A percentile compares a stretch with the other conserved stretches of the same genome.
Evolutionary conservation across 2,113 vertebrate genomes (phyloP).

Genomic region (Macroglossus sobrinus): DNA sequence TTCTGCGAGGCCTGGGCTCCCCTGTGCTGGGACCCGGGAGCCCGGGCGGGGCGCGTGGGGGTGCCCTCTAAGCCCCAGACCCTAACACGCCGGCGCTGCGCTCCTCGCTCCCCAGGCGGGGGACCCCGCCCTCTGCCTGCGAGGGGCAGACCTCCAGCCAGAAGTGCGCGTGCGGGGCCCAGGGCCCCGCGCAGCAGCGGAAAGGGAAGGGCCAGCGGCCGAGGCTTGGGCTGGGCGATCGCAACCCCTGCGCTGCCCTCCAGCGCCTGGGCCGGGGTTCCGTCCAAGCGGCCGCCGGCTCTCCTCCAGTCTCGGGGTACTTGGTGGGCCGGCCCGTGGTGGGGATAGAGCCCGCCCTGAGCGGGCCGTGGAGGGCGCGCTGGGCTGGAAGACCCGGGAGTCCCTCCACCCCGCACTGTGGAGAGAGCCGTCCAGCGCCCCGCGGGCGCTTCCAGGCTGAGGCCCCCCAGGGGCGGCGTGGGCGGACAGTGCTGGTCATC

Average conservation of each 20-base stretch:
- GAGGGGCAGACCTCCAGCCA: rapidly evolving
- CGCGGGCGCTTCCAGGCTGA: not conserved
- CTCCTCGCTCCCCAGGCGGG: rapidly evolving
- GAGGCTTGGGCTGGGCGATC: not conserved
- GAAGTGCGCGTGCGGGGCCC: not conserved
- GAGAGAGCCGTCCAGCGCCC: not conserved
- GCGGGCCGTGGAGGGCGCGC: not conserved
- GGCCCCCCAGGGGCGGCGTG: not conserved
- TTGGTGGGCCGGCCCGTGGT: not conserved
- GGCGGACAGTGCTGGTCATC: too few relatives aligned
- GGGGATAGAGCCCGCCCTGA: too few relatives aligned
- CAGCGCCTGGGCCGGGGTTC: too few relatives aligned
- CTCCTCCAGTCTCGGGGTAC: not conserved
- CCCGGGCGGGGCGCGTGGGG: not conserved
- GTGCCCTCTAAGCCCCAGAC: not conserved
- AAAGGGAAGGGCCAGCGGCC: too few relatives aligned
- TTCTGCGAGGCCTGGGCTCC: not conserved
- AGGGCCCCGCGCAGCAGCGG: too few relatives aligned
- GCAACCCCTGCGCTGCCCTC: too few relatives aligned
- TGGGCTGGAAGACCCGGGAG: not conserved
- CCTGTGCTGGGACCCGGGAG: not conserved
- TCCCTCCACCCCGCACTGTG: too few relatives aligned
- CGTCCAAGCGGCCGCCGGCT: too few relatives aligned
- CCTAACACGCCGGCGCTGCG: not conserved
- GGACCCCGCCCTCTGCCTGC: not conserved